phyloP scores from a whole-genome alignment of 2,113 vertebrate species.

The Speoplatyrhinus poulsoni region DNA sequence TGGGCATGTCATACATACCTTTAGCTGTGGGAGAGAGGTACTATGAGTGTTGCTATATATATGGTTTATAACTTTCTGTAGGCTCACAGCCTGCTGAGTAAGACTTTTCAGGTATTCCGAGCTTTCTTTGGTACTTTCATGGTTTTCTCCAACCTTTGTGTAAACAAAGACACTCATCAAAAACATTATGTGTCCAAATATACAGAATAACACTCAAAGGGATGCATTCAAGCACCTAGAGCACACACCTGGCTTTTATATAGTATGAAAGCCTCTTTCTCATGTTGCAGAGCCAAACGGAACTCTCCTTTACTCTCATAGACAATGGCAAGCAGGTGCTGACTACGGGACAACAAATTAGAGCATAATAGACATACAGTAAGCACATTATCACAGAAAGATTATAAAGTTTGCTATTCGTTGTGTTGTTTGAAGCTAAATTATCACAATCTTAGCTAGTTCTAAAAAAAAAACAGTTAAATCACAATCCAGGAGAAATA shows the following conservation, averaged over 20 bases:
- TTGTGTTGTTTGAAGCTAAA: conserved; percentile 1
- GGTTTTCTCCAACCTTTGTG: conserved; percentile 85
- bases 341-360: conserved; percentile 67
- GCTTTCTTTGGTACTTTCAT: conserved; percentile 88
- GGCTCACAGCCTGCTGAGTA: conserved; percentile 88
- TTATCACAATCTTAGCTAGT: background rate
- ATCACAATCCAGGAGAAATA: background rate
- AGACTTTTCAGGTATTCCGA: conserved; percentile 91
- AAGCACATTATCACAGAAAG: background rate
- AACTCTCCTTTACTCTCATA: conserved; percentile 93
- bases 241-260: conserved; percentile 86
- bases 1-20: conserved; percentile 67
- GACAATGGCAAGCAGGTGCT: conserved; percentile 88
- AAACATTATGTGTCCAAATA: background rate
- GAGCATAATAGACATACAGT: background rate
- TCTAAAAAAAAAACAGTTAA: background rate
- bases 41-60: conserved; percentile 86
- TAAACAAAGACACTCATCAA: conserved; percentile 3
- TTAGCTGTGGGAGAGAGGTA: conserved; percentile 81
- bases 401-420: background rate
- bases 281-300: conserved; percentile 87
- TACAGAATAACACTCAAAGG: background rate
- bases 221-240: background rate
- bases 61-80: conserved; percentile 91
- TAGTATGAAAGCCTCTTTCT: conserved; percentile 90